phyloP scores from a whole-genome alignment of 2,113 vertebrate species.

The Paedocypris sp. region DNA sequence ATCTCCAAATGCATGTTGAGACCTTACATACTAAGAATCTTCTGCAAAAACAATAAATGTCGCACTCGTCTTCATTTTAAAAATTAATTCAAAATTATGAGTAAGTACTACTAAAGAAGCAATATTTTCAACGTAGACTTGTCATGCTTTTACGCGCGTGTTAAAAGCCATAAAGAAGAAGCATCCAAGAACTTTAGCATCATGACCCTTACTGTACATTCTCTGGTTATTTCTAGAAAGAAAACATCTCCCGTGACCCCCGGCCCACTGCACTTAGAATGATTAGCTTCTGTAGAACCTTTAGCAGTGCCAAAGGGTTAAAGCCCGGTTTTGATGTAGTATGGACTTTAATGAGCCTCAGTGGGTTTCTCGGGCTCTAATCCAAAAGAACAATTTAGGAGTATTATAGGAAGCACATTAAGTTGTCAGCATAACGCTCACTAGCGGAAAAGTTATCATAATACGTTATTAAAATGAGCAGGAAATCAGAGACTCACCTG shows the following conservation, averaged over 20 bases:
- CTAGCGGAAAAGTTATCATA: slow-evolving; percentile 35
- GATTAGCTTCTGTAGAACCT: slow-evolving; percentile 59
- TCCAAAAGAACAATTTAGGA: slow-evolving; percentile 62
- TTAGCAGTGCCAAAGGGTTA: slow-evolving; percentile 49
- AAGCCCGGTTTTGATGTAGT: slow-evolving; percentile 55
- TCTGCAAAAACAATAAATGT: too few relatives aligned
- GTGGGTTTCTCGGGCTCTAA: slow-evolving; percentile 41
- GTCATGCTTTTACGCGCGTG: not conserved
- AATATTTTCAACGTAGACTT: too few relatives aligned
- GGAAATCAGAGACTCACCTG: slow-evolving; percentile 14
- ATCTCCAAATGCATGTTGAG: too few relatives aligned
- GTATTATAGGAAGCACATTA: slow-evolving; percentile 56
- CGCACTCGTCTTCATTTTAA: too few relatives aligned
- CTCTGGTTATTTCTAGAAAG: slow-evolving; percentile 39
- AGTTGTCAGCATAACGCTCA: slow-evolving; percentile 54
- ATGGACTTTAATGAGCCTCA: slow-evolving; percentile 47
- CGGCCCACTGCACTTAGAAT: slow-evolving; percentile 52
- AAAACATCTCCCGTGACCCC: slow-evolving; percentile 40
- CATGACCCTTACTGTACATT: not conserved
- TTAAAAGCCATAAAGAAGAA: not conserved
- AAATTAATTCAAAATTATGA: too few relatives aligned
- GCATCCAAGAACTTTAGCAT: not conserved
- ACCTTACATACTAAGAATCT: too few relatives aligned
- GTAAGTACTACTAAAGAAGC: too few relatives aligned
- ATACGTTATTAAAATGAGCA: slow-evolving; percentile 26